A percentile compares a stretch with the other conserved stretches of the same genome.
Conservation (phyloP, 1,140 invertebrate species). For the Chionoecetes opilio region DNA sequence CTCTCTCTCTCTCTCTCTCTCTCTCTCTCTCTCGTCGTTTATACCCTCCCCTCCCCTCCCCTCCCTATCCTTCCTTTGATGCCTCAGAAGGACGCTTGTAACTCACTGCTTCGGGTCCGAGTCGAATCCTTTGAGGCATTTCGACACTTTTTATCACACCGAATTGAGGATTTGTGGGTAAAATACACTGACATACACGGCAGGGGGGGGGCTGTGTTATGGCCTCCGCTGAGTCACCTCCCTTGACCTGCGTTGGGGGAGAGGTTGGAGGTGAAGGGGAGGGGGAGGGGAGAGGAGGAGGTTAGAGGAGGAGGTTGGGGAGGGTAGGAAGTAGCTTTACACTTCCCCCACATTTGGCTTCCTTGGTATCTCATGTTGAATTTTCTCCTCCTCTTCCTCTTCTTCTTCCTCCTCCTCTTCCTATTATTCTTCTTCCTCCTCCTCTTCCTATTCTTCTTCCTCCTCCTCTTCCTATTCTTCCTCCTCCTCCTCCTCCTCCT, state of each 20-base stretch:
- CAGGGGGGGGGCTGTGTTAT: too few relatives aligned
- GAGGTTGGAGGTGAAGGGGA: not conserved
- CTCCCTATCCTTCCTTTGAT: too few relatives aligned
- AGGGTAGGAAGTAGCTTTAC: too few relatives aligned
- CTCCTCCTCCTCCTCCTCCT: not conserved
- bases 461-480: not conserved
- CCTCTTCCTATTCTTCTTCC: not conserved
- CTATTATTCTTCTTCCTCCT: not conserved
- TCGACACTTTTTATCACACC: not conserved
- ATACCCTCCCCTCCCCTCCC: too few relatives aligned
- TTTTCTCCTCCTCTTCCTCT: not conserved
- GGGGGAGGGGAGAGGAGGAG: not conserved
- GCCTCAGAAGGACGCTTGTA: not conserved
- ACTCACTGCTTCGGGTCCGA: not conserved
- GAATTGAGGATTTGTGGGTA: not conserved
- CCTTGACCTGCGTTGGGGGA: not conserved
- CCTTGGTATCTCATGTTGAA: not conserved
- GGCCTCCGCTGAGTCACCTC: too few relatives aligned
- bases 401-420: not conserved
- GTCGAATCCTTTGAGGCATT: not conserved
- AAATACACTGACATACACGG: too few relatives aligned
- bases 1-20: slow-evolving; percentile 24
- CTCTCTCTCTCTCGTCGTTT: not conserved
- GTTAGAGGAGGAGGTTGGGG: not conserved
- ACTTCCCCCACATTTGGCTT: not conserved